phyloP scores from a whole-genome alignment of 2,888 invertebrate species.

The Caenorhabditis zanzibari region DNA sequence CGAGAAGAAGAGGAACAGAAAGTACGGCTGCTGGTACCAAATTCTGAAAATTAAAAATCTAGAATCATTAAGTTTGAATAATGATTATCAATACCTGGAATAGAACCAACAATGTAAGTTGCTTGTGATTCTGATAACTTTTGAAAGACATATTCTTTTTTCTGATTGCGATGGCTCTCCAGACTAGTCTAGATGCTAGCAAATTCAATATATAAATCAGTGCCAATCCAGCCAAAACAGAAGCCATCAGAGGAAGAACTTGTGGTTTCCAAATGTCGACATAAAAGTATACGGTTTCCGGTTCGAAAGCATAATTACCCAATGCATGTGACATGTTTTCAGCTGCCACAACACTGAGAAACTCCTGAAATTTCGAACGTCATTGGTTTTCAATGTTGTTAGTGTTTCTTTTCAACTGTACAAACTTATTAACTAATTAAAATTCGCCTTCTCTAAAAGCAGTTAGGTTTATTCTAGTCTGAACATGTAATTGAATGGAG shows the following conservation, averaged over 20 bases:
- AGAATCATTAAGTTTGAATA: not conserved
- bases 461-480: not conserved
- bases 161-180: constrained; percentile 30
- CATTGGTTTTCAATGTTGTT: constrained; percentile 2
- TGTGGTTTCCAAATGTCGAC: constrained; percentile 43
- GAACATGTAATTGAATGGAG: not conserved
- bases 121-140: constrained; percentile 47
- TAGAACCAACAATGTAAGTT: constrained; percentile 41
- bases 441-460: not conserved
- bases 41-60: constrained; percentile 28
- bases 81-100: constrained; percentile 19
- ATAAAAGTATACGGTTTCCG: constrained; percentile 44
- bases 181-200: constrained; percentile 32
- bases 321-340: constrained; percentile 46
- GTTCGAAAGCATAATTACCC: constrained; percentile 30
- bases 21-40: constrained; percentile 32
- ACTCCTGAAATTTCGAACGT: constrained; percentile 33
- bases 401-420: not conserved
- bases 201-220: constrained; percentile 32
- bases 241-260: constrained; percentile 30
- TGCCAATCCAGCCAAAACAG: constrained; percentile 14
- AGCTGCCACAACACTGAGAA: constrained; percentile 19
- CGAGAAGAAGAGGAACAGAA: constrained; percentile 27
- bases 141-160: constrained; percentile 49
- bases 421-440: not conserved